These are phyloP conservation scores for Eustalomyia histrio DNA, from an alignment of 2,888 invertebrate species.

Conservation along the genomic window DNA sequence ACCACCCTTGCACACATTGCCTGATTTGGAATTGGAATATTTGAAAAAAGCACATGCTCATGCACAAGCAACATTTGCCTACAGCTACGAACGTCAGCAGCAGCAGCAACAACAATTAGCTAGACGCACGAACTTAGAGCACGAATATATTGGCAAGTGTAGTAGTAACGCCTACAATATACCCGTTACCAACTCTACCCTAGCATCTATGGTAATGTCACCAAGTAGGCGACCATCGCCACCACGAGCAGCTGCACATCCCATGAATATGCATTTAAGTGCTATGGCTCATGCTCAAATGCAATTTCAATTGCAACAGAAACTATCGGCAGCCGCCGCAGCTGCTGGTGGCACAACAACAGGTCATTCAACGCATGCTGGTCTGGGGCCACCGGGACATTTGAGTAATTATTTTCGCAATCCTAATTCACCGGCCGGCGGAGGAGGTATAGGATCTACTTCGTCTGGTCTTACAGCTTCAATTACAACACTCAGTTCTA, in stretches of 20 bases:
- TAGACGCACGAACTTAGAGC: constrained; percentile 64
- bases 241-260: constrained; percentile 80
- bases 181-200: constrained; percentile 46
- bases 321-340: constrained; percentile 78
- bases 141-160: constrained; percentile 64
- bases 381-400: constrained; percentile 70
- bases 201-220: constrained; percentile 82
- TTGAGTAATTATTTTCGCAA: constrained; percentile 76
- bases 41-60: constrained; percentile 69
- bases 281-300: constrained; percentile 78
- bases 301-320: constrained; percentile 79
- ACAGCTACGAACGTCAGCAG: constrained; percentile 71
- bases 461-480: constrained; percentile 43
- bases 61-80: constrained; percentile 68
- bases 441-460: constrained; percentile 40
- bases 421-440: constrained; percentile 73
- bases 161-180: constrained; percentile 59
- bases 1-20: constrained; percentile 63
- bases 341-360: constrained; percentile 67
- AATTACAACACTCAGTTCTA: constrained; percentile 58
- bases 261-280: constrained; percentile 79
- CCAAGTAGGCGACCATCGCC: constrained; percentile 85
- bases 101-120: constrained; percentile 57
- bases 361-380: constrained; percentile 66
- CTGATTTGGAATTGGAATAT: constrained; percentile 68